These are phyloP conservation scores for Ornithorhynchus anatinus DNA, from an alignment of 2,113 vertebrate species.

Conservation along the genomic window DNA sequence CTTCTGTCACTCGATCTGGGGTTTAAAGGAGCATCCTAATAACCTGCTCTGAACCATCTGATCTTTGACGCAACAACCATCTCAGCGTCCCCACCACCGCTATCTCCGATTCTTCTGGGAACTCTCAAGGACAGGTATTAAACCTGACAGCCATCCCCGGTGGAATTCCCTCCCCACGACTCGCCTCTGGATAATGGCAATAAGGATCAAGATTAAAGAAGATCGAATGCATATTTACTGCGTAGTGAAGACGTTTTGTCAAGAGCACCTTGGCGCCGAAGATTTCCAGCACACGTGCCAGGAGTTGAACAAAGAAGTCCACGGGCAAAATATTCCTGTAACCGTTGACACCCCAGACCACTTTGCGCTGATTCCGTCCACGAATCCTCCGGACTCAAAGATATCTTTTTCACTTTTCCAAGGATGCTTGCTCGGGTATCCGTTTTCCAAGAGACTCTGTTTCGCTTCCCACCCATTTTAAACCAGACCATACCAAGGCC, in stretches of 20 bases:
- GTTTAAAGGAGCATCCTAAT: not conserved
- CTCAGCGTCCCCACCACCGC: not conserved
- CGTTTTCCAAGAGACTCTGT: slow-evolving; percentile 19
- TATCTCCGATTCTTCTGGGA: slow-evolving; percentile 7
- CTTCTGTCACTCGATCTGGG: not conserved
- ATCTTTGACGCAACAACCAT: slow-evolving; percentile 3
- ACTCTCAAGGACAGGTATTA: slow-evolving; percentile 24
- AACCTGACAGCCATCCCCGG: not conserved
- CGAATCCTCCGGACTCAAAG: slow-evolving; percentile 2
- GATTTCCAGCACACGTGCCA: not conserved
- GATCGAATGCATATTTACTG: slow-evolving; percentile 14
- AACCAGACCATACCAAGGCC: slow-evolving; percentile 11
- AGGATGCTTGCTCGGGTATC: slow-evolving; percentile 8
- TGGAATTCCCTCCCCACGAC: slow-evolving; percentile 17
- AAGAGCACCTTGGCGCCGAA: slow-evolving; percentile 28
- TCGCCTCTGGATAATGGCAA: slow-evolving; percentile 4
- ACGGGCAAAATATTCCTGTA: not conserved
- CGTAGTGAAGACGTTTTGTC: not conserved
- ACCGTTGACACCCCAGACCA: not conserved
- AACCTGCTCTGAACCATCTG: not conserved
- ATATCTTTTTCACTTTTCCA: slow-evolving; percentile 10
- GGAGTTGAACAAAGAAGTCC: not conserved
- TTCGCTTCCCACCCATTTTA: slow-evolving; percentile 5
- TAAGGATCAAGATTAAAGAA: slow-evolving; percentile 38
- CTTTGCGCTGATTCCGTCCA: not conserved